These are phyloP conservation scores for Notolabrus celidotus DNA, from an alignment of 2,797 vertebrate species.

Conservation along the genomic window DNA sequence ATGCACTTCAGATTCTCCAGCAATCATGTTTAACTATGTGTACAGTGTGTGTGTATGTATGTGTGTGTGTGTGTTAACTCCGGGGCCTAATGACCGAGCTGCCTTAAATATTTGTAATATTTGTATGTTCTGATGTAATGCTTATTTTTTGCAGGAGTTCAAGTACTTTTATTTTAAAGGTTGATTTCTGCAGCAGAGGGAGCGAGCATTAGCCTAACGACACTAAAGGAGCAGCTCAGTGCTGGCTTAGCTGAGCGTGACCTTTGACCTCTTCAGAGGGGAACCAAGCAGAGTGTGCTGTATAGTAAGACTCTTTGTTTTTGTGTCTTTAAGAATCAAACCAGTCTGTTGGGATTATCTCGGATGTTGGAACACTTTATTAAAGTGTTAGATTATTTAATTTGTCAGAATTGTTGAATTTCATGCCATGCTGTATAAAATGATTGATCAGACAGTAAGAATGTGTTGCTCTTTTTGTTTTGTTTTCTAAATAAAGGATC, in stretches of 20 bases:
- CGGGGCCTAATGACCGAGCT: conserved; percentile 38
- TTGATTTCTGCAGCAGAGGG: too few relatives aligned
- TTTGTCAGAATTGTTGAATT: neutral
- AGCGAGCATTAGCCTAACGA: neutral
- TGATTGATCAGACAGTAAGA: neutral
- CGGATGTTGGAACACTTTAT: conserved; percentile 11
- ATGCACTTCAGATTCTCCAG: neutral
- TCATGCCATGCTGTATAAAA: neutral
- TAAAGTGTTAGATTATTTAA: too few relatives aligned
- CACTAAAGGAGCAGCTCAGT: conserved; percentile 9
- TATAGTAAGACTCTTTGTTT: neutral
- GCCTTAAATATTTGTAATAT: conserved; percentile 57
- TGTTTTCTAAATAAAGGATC: conserved; percentile 17
- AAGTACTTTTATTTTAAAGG: neutral
- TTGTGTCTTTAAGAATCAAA: neutral
- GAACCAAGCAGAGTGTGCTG: neutral
- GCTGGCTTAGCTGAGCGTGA: neutral
- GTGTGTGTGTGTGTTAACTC: neutral
- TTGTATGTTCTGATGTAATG: neutral
- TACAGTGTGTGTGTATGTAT: neutral
- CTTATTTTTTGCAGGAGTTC: neutral
- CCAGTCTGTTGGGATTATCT: neutral
- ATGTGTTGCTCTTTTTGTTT: neutral
- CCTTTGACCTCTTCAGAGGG: conserved; percentile 1
- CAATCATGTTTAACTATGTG: neutral